A percentile compares a stretch with the other conserved stretches of the same genome.
Conservation (phyloP, 2,888 invertebrate species). For the Acanthosepion pharaonis region DNA sequence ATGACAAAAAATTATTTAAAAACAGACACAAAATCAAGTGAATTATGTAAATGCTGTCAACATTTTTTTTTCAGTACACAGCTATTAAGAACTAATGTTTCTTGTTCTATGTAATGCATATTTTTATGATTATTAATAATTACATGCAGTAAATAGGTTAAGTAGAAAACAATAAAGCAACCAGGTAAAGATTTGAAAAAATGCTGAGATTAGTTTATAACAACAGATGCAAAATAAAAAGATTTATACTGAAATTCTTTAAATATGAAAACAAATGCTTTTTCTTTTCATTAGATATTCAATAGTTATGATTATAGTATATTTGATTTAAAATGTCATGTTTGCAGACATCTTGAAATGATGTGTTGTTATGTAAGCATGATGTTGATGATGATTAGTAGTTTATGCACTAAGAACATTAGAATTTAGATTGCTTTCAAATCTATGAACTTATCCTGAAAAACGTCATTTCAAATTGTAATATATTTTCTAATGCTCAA, state of each 20-base stretch:
- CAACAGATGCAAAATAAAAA: not conserved
- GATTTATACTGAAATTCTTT: not conserved
- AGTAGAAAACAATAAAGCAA: not conserved
- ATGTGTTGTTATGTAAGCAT: no score
- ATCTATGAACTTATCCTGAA: no score
- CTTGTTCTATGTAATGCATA: not conserved
- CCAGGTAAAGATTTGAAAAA: not conserved
- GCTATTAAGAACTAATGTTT: not conserved
- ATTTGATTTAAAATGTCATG: no score
- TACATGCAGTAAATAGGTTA: not conserved
- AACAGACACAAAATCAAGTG: not conserved
- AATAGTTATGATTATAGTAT: not conserved
- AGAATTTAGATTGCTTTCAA: no score
- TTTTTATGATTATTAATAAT: not conserved
- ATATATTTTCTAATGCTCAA: no score
- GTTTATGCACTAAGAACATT: no score
- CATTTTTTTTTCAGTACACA: not conserved
- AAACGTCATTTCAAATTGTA: no score
- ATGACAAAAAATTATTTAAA: not conserved
- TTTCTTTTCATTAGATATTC: not conserved
- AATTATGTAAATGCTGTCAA: not conserved
- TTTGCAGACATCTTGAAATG: no score
- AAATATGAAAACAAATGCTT: not conserved
- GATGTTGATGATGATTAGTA: no score
- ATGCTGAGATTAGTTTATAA: not conserved